Percentiles rank a stretch among this genome's conserved stretches.
Evolutionary conservation across 2,113 vertebrate genomes (phyloP).

Genomic region (Hippocampus zosterae): DNA sequence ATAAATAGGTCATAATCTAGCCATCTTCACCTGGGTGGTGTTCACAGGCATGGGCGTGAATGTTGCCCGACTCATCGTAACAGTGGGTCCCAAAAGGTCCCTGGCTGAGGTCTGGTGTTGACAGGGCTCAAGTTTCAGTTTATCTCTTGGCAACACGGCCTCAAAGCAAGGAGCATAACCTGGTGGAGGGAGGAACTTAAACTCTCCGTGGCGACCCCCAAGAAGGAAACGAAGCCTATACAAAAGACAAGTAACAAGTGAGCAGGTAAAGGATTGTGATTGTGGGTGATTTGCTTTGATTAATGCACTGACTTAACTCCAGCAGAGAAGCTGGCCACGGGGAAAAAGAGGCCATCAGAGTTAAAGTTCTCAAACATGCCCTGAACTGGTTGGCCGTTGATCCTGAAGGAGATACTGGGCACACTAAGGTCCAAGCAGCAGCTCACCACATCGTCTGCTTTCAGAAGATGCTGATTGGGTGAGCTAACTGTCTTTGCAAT

Average conservation of each 20-base stretch:
- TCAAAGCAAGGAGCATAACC: slow-evolving; percentile 93
- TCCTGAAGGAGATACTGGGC: slow-evolving; percentile 94
- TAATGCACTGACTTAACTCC: slow-evolving; percentile 85
- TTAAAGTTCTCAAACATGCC: slow-evolving; percentile 99
- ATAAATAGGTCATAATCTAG: neutral
- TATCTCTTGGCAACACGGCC: slow-evolving; percentile 89
- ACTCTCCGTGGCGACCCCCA: slow-evolving; percentile 91
- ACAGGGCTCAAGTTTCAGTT: slow-evolving; percentile 86
- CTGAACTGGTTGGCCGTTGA: slow-evolving; percentile 95
- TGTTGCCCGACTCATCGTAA: slow-evolving; percentile 87
- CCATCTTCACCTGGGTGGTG: slow-evolving; percentile 81
- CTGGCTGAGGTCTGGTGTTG: slow-evolving; percentile 78
- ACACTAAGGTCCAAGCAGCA: slow-evolving; percentile 93
- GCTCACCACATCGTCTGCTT: slow-evolving; percentile 90
- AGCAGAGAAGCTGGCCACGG: slow-evolving; percentile 91
- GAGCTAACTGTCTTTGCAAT: slow-evolving; percentile 87
- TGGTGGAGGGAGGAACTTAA: slow-evolving; percentile 93
- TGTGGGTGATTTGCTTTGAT: neutral
- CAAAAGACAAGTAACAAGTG: neutral
- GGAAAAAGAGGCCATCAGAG: slow-evolving; percentile 91
- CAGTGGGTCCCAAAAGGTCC: slow-evolving; percentile 83
- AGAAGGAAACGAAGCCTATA: slow-evolving; percentile 86
- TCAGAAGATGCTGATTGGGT: slow-evolving; percentile 86
- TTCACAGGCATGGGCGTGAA: slow-evolving; percentile 92
- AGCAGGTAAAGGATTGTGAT: neutral